Percentiles rank a stretch among this genome's conserved stretches.
Conservation (phyloP, 1,140 invertebrate species). For the Coelopa frigida region DNA sequence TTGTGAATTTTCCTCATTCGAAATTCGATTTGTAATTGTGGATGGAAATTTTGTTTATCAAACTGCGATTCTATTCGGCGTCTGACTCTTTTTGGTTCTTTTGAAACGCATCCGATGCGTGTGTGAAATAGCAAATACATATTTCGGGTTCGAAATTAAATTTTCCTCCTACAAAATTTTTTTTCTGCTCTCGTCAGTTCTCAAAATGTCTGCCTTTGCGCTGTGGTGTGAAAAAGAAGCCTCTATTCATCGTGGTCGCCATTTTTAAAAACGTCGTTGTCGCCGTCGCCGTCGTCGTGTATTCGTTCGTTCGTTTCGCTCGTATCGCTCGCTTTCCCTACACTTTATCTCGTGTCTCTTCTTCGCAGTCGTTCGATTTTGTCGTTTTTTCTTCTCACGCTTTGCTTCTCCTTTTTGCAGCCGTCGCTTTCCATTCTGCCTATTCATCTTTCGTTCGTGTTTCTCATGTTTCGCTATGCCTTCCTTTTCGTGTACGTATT, state of each 20-base stretch:
- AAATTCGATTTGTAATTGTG: no score
- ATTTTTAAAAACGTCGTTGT: neutral
- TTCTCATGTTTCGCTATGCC: neutral
- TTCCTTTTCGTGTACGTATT: neutral
- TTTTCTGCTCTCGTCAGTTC: no score
- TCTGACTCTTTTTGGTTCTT: no score
- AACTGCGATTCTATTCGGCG: no score
- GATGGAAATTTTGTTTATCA: no score
- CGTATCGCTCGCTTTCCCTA: no score
- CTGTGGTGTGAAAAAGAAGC: neutral
- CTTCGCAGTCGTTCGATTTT: conserved; percentile 36
- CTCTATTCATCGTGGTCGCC: conserved; percentile 6
- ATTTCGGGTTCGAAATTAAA: no score
- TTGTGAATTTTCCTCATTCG: no score
- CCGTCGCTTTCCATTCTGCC: neutral
- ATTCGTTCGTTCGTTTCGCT: conserved; percentile 5
- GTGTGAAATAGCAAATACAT: no score
- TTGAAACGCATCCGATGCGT: no score
- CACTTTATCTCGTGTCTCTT: conserved; percentile 34
- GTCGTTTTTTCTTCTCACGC: conserved; percentile 19
- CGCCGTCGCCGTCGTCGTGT: conserved; percentile 7
- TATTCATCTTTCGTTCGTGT: neutral
- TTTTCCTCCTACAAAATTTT: no score
- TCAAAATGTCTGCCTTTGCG: no score
- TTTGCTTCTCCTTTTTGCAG: conserved; percentile 1